phyloP scores from a whole-genome alignment of 1,140 invertebrate genomes.

The Drosophila busckii region DNA sequence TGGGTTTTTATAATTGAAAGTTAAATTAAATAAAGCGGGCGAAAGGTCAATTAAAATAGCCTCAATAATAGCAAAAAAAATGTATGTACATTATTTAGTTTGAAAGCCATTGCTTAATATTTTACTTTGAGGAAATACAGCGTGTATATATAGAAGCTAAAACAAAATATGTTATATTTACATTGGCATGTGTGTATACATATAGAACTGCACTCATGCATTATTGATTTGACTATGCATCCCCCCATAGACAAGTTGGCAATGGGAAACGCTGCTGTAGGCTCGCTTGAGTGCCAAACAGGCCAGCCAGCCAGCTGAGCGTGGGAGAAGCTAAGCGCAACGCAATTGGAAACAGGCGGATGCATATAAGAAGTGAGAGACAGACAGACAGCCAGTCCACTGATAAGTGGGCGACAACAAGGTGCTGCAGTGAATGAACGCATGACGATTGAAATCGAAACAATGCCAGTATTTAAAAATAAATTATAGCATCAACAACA shows the following conservation, averaged over 20 bases:
- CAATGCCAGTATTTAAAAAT: slow-evolving; percentile 29
- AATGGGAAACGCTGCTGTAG: no score
- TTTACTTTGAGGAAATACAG: no score
- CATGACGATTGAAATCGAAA: slow-evolving; percentile 12
- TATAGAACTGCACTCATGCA: not conserved
- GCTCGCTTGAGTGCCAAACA: slow-evolving; percentile 4
- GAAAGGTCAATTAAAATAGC: no score
- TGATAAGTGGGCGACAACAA: slow-evolving; percentile 4
- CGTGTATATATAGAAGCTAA: no score
- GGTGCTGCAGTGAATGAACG: slow-evolving; percentile 11
- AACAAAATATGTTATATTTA: not conserved
- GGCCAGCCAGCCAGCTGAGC: slow-evolving; percentile 1
- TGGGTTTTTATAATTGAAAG: no score
- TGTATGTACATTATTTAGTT: no score
- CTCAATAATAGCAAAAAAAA: no score
- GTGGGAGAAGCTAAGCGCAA: slow-evolving; percentile 3
- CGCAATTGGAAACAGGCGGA: slow-evolving; percentile 3
- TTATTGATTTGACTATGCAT: slow-evolving; percentile 10
- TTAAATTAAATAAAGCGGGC: no score
- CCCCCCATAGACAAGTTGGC: slow-evolving; percentile 2
- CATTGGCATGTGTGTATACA: not conserved
- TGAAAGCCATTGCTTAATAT: no score
- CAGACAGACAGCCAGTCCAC: no score
- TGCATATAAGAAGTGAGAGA: slow-evolving; percentile 1
- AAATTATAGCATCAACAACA: slow-evolving; percentile 25